Evolutionary conservation across 1,140 invertebrate species (phyloP).

Genomic region (Papilio dardanus): DNA sequence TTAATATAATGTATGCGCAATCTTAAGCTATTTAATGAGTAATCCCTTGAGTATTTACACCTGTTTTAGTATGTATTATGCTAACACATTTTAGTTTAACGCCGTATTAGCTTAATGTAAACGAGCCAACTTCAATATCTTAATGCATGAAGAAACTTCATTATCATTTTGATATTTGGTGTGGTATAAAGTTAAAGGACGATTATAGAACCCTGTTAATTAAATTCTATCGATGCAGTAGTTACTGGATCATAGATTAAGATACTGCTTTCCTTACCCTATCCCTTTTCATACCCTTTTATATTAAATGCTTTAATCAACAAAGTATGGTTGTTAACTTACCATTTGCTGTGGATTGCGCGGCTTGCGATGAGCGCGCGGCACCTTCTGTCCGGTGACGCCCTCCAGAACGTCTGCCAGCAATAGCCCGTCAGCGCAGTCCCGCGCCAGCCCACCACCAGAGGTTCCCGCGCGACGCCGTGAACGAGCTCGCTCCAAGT

Average conservation of each 20-base stretch:
- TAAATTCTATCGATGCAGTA: background rate
- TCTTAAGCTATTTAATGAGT: background rate
- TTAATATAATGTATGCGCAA: conserved; percentile 34
- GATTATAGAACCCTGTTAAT: background rate
- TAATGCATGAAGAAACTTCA: background rate
- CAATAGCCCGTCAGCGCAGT: conserved; percentile 95
- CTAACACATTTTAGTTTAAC: conserved; percentile 25
- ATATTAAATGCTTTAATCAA: no score
- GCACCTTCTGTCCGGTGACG: conserved; percentile 95
- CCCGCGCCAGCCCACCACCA: conserved; percentile 90
- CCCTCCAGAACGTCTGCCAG: conserved; percentile 96
- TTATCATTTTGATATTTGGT: background rate
- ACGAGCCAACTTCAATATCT: background rate
- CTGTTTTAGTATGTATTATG: conserved; percentile 28
- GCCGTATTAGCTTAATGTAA: conserved; percentile 27
- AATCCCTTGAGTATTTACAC: background rate
- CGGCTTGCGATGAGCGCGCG: conserved; percentile 93
- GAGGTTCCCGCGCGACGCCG: conserved; percentile 91
- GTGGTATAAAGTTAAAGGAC: background rate
- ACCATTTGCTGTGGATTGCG: conserved; percentile 96
- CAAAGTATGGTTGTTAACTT: conserved; percentile 75
- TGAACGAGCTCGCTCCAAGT: conserved; percentile 94
- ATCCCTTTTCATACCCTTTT: background rate
- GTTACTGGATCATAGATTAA: no score
- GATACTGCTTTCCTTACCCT: background rate